These are phyloP conservation scores for Sweltsa coloradensis DNA, from an alignment of 1,140 invertebrate genomes.

Conservation along the genomic window DNA sequence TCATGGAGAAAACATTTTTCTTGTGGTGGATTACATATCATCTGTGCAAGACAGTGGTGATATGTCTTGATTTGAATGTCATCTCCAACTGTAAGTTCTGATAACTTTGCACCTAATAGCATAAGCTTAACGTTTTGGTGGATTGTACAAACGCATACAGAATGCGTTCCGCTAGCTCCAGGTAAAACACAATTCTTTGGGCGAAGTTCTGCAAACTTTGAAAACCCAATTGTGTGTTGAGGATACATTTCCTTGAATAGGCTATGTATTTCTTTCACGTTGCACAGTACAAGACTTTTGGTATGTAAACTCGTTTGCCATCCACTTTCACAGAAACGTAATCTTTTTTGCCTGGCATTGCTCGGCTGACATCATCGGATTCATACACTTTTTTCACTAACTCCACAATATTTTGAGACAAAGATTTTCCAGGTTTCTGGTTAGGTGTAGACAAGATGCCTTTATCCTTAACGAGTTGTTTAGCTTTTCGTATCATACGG, in stretches of 20 bases:
- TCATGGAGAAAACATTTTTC: conserved; percentile 3
- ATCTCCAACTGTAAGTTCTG: conserved; percentile 2
- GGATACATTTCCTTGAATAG: not conserved
- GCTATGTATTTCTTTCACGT: not conserved
- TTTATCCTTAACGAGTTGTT: too few species aligned
- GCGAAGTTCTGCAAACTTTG: conserved; percentile 1
- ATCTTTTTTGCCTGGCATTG: conserved; percentile 2
- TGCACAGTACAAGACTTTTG: not conserved
- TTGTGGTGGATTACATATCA: conserved; percentile 9
- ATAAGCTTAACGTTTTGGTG: conserved; percentile 16
- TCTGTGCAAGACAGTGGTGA: conserved; percentile 9
- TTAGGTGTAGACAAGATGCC: too few species aligned
- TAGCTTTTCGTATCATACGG: too few species aligned
- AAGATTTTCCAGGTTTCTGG: too few species aligned
- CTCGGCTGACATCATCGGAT: too few species aligned
- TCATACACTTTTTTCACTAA: too few species aligned
- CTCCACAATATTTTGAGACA: too few species aligned
- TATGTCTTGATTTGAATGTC: too few species aligned
- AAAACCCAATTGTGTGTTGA: not conserved
- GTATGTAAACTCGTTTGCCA: not conserved
- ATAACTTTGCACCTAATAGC: conserved; percentile 6
- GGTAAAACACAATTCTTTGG: too few species aligned
- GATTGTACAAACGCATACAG: conserved; percentile 14
- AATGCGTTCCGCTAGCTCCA: not conserved
- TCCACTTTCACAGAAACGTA: not conserved